phyloP scores from a whole-genome alignment of 2,888 invertebrate species.

The Gryllus longicercus region DNA sequence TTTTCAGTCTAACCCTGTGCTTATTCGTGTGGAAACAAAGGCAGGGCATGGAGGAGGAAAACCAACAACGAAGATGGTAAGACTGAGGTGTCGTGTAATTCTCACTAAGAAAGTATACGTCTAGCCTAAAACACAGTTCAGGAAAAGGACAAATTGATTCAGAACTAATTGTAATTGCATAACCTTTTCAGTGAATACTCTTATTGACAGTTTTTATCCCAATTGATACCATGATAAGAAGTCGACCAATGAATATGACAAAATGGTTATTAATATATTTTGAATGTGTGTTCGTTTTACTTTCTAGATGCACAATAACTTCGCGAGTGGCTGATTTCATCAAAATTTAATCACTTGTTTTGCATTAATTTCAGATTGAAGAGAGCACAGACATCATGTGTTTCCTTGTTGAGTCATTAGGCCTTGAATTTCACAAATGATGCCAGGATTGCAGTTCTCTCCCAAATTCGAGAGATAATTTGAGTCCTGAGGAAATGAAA shows the following conservation, averaged over 20 bases:
- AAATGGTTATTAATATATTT: not conserved
- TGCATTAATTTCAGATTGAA: slow-evolving; percentile 70
- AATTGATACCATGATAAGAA: too few relatives aligned
- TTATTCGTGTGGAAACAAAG: slow-evolving; percentile 89
- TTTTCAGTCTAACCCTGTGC: slow-evolving; percentile 71
- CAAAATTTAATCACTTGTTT: slow-evolving; percentile 24
- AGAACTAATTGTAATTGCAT: not conserved
- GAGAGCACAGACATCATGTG: slow-evolving; percentile 87
- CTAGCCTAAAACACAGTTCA: not conserved
- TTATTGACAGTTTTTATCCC: not conserved
- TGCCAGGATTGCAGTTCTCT: not conserved
- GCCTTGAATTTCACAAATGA: slow-evolving; percentile 56
- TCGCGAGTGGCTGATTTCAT: not conserved
- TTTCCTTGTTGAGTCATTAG: slow-evolving; percentile 72
- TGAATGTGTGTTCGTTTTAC: not conserved
- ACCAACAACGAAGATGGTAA: slow-evolving; percentile 88
- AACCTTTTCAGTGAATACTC: not conserved
- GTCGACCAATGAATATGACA: too few relatives aligned
- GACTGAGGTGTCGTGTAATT: not conserved
- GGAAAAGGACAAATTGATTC: not conserved
- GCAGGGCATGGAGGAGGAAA: slow-evolving; percentile 97
- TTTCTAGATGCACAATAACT: not conserved
- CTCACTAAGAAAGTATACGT: not conserved
- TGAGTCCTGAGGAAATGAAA: too few relatives aligned
- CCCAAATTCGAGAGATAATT: too few relatives aligned